phyloP scores from a whole-genome alignment of 2,113 vertebrate genomes.

The Epinephelus moara region DNA sequence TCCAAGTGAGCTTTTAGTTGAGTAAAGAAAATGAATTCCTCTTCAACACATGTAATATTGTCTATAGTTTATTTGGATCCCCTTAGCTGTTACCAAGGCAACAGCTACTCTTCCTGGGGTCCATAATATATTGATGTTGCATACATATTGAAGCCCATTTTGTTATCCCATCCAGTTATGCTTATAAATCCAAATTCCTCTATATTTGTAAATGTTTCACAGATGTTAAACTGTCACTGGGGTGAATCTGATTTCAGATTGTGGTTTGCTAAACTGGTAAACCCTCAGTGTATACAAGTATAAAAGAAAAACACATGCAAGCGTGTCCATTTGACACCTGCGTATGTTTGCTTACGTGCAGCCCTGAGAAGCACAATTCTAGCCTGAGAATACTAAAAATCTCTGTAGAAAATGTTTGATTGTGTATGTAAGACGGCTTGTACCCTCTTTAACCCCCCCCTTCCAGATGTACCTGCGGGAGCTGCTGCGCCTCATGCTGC shows the following conservation, averaged over 20 bases:
- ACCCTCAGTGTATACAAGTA: neutral
- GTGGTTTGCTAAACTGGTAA: neutral
- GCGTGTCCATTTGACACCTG: neutral
- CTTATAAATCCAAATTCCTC: neutral
- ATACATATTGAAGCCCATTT: too few relatives aligned
- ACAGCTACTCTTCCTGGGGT: too few relatives aligned
- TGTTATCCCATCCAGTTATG: neutral
- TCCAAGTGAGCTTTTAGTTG: too few relatives aligned
- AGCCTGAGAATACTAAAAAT: neutral
- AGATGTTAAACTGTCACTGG: neutral
- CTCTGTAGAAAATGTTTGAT: neutral
- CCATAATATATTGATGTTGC: too few relatives aligned
- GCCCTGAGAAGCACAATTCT: neutral
- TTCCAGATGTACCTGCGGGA: conserved; percentile 94
- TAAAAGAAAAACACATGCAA: neutral
- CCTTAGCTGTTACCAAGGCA: too few relatives aligned
- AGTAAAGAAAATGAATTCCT: too few relatives aligned
- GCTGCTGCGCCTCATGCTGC: conserved; percentile 92
- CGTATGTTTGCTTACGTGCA: neutral
- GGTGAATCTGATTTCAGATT: neutral
- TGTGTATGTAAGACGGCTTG: fast-evolving
- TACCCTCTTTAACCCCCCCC: neutral
- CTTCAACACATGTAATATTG: too few relatives aligned
- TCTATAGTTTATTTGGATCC: too few relatives aligned
- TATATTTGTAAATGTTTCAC: neutral